Evolutionary conservation across 2,113 vertebrate genomes (phyloP), one percentile per base, ranked within the genome.

Genomic region (Dicrurus megarhynchus): DNA sequence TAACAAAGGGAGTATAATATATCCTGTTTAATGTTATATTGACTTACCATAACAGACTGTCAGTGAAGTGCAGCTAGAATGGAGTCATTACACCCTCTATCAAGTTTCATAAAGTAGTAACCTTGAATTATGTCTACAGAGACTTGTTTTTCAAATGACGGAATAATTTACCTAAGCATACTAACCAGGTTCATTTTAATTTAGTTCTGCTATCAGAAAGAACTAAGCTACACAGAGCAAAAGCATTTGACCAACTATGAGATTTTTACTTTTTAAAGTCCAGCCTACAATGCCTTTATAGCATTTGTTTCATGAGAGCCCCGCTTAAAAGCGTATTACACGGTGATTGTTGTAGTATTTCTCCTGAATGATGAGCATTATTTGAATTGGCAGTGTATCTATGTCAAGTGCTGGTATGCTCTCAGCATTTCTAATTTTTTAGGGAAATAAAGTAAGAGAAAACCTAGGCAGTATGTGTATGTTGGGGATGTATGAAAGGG

Each of bases 121-220:
- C 97, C 97, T 97, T 98, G 95, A 97, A 96, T 98, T 97, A 96
- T 96, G 95, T 77, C 95, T 91, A 95, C 96, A 86, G 95, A 96
- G 95, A 75, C 91, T 94, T 98, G 89, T 95, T 98, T 97, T 96
- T 84, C 74, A 94, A 92, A 97, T 98, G 97, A 98, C 97, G 97
- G 97, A 97, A 97, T 97, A 97, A 97, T 97, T 98, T 93, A 96
- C 98, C 95, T 96, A 95, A 89, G 87, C 97, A 98, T 95, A 97
- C 84, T 97, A 97, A 96, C 84, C 97, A 98, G 98, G 86, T 97
- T 97, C 67, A 44, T 93, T 89, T 93, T 97, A 63, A 67, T 87
- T 93, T 88, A 93, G 61, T 90, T 96, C 80, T 94, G 64, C 73
- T 90, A 89, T 93, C 63, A 57, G 73, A 90, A 77, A 85, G 33